Base-by-base conservation (phyloP, 2,888 invertebrate genomes). In the Branchipolynoe longqiensis region DNA sequence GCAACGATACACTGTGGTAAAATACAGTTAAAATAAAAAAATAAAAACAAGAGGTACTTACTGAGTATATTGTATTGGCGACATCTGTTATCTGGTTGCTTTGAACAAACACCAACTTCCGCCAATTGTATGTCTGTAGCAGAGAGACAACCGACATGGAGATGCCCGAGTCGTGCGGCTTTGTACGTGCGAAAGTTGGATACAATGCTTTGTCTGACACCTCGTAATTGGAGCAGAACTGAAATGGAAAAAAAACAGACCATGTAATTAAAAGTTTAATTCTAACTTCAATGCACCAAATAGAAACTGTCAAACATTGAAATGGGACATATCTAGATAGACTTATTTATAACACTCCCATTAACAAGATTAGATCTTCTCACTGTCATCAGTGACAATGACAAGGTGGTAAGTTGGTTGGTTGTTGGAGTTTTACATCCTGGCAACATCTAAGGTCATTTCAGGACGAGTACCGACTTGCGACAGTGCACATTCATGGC, bases 81-180 rank as follows among this genome's bases (percentile, higher is more conserved):
- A 97, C 97, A 74, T 95, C 95, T 0, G 97, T 97, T 38, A 97
- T 91, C 86, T 92, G 88, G 88, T 96, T 90, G 96, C 96, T 88
- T 94, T 97, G 97, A 87, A 98, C 95, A 90, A 98, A 96, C 1
- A 97, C 96, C 86, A 98, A 96, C 96, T 97, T 94, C 89, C 96
- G 97, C 97, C 98, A 98, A 93, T 97, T 96, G 94, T 97, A 98
- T 86, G 96, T 96, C 89, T 96, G 95, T 87, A 98, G 95, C 74
- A 98, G 96, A 4, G 98, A 96, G 85, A 97, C 97, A 6, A 98
- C 97, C 0, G 98, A 97, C 93, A 97, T 97, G 6, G 98, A 97
- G 89, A 98, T 98, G 94, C 98, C 98, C 84, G 97, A 97, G 93
- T 97, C 98, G 0, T 98, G 98, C 0, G 98, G 98, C 64, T 97